Percentiles rank a stretch among this genome's conserved stretches.
phyloP scores from a whole-genome alignment of 2,888 invertebrate genomes.

The Diadegma fenestrale region DNA sequence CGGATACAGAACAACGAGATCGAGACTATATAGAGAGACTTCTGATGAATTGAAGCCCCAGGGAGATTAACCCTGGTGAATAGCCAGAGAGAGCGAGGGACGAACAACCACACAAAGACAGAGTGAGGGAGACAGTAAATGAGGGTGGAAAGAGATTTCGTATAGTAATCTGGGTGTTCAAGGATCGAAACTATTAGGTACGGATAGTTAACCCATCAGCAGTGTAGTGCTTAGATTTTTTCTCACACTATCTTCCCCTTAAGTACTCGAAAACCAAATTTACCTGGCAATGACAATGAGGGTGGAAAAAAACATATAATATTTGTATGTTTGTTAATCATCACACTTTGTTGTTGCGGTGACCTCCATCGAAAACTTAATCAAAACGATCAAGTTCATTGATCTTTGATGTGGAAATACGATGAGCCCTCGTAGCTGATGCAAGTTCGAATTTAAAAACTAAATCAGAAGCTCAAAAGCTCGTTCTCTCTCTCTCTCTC shows the following conservation, averaged over 20 bases:
- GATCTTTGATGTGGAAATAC: background rate
- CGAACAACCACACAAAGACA: background rate
- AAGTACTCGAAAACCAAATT: too few species aligned
- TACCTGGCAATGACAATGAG: too few species aligned
- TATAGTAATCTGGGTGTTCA: constrained; percentile 9
- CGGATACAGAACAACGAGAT: constrained; percentile 46
- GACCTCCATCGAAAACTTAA: too few species aligned
- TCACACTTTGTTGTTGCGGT: too few species aligned
- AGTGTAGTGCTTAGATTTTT: too few species aligned
- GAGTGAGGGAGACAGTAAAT: background rate
- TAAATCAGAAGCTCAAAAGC: background rate
- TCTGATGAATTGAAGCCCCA: constrained; percentile 51
- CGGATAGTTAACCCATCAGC: constrained; percentile 4
- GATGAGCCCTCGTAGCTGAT: background rate
- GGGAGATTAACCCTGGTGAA: constrained; percentile 31
- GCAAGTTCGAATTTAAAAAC: background rate
- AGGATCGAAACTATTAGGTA: constrained; percentile 28
- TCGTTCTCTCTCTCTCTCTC: background rate
- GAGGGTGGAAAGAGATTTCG: background rate
- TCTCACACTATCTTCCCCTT: too few species aligned
- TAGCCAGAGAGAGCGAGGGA: background rate
- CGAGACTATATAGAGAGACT: constrained; percentile 27
- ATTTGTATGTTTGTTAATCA: too few species aligned
- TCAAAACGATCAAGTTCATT: too few species aligned
- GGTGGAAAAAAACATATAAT: too few species aligned